Conservation (phyloP, 2,113 vertebrate species). For the Chiloscyllium plagiosum region DNA sequence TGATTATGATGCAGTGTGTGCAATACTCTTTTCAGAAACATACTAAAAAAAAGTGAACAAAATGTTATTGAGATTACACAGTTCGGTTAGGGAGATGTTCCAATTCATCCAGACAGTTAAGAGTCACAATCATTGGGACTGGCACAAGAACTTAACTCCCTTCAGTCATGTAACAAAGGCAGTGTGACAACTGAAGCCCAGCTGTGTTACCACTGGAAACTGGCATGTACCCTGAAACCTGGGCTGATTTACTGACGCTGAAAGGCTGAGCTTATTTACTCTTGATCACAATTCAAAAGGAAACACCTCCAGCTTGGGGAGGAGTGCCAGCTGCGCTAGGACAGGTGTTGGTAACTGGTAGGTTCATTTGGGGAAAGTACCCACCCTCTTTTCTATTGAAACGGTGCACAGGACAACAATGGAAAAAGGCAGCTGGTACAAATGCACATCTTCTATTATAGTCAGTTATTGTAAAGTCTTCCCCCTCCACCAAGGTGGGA, state of each 20-base stretch:
- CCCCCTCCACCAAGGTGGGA: background rate
- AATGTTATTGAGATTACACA: background rate
- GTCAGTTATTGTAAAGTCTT: background rate
- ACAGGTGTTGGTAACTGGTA: background rate
- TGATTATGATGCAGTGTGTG: background rate
- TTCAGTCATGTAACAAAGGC: background rate
- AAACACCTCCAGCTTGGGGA: background rate
- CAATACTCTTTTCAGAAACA: background rate
- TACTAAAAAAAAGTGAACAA: background rate
- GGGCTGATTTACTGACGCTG: background rate
- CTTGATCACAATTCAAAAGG: background rate
- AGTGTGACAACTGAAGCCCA: background rate
- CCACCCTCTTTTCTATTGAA: background rate
- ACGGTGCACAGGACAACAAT: background rate
- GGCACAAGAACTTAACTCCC: background rate
- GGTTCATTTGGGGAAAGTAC: background rate
- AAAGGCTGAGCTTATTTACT: background rate
- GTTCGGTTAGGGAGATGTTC: background rate
- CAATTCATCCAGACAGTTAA: too few species aligned
- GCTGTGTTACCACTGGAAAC: background rate
- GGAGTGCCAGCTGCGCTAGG: background rate
- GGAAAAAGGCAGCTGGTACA: background rate
- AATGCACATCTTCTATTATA: background rate
- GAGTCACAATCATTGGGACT: background rate
- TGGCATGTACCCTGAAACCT: background rate